phyloP scores from a whole-genome alignment of 37 sponge, comb jelly and placozoan species.

The Crambe crambe region DNA sequence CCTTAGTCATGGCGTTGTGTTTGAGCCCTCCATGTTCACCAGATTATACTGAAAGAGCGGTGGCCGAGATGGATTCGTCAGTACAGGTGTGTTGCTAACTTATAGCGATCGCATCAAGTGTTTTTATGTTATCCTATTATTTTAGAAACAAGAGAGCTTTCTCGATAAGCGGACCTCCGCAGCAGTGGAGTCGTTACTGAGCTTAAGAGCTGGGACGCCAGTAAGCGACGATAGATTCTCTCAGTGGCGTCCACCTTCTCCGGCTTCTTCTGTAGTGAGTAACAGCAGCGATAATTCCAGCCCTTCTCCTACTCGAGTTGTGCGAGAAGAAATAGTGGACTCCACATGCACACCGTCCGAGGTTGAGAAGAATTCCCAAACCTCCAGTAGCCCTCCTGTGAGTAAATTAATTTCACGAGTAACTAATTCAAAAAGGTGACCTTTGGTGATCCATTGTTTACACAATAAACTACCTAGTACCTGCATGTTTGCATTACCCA shows the following conservation, averaged over 20 bases:
- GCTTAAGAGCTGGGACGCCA: slow-evolving; percentile 16
- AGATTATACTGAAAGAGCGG: neutral
- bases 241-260: slow-evolving; percentile 62
- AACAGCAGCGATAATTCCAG: neutral
- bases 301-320: neutral
- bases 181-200: slow-evolving; percentile 76
- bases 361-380: neutral
- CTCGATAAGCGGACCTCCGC: slow-evolving; percentile 63
- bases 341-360: too few relatives aligned
- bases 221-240: neutral
- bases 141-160: neutral
- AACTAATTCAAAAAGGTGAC: neutral
- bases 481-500: too few relatives aligned
- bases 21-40: slow-evolving; percentile 38
- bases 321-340: neutral
- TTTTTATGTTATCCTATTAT: neutral
- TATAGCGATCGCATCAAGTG: neutral
- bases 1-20: neutral
- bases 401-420: neutral
- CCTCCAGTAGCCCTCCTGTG: neutral
- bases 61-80: neutral
- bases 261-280: slow-evolving; percentile 47
- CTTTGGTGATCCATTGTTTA: neutral
- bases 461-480: too few relatives aligned
- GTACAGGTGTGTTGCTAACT: neutral